Percentiles rank a stretch among this genome's conserved stretches.
These are phyloP conservation scores for Aspidiotus rigidus DNA, from an alignment of 2,888 invertebrate species.

Conservation along the genomic window DNA sequence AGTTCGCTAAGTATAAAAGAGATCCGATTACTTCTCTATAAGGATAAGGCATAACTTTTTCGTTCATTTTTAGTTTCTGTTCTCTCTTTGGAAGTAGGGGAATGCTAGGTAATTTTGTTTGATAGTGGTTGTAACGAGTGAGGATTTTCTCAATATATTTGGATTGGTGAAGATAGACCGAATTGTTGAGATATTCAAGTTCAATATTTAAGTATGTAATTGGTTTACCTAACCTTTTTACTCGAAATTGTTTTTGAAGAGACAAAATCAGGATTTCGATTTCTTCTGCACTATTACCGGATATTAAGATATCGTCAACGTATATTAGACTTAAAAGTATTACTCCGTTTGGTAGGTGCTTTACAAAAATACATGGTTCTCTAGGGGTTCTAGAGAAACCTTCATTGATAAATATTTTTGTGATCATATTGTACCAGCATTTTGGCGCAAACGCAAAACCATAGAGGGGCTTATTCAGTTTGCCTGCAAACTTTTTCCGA, in stretches of 20 bases:
- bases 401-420: neutral
- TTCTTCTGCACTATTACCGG: neutral
- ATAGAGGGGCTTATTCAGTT: conserved; percentile 5
- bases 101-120: neutral
- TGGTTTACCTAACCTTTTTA: neutral
- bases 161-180: neutral
- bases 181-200: neutral
- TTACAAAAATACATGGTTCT: conserved; percentile 1
- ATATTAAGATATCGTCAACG: neutral
- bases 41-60: neutral
- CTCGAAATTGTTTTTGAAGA: too few relatives aligned
- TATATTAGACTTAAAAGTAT: neutral
- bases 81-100: neutral
- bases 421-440: conserved; percentile 6
- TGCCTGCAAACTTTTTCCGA: neutral
- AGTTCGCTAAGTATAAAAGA: conserved; percentile 39
- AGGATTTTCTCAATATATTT: conserved; percentile 30
- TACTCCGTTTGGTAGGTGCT: neutral
- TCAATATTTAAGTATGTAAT: neutral
- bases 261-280: neutral
- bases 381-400: neutral
- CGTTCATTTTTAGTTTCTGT: neutral
- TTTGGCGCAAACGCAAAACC: conserved; percentile 4
- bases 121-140: neutral
- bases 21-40: conserved; percentile 36